phyloP scores from a whole-genome alignment of 1,140 invertebrate genomes.

The Phortica variegata region DNA sequence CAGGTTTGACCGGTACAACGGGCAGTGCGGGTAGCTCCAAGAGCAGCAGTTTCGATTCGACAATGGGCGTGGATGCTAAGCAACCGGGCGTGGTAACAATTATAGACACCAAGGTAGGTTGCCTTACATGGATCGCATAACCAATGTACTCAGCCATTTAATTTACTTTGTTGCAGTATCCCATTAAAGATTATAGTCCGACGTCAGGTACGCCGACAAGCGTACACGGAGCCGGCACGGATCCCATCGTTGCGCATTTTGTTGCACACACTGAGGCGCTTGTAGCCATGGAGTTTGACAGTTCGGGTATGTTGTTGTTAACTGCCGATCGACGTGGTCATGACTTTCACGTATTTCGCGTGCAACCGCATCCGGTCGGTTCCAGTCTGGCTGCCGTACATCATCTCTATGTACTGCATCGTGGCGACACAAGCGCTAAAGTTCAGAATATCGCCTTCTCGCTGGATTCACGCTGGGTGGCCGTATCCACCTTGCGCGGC shows the following conservation, averaged over 20 bases:
- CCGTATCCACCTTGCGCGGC: slow-evolving; percentile 90
- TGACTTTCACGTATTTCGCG: slow-evolving; percentile 93
- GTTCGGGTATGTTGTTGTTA: slow-evolving; percentile 85
- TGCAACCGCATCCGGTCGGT: slow-evolving; percentile 89
- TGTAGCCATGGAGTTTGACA: slow-evolving; percentile 88
- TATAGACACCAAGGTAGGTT: slow-evolving; percentile 75
- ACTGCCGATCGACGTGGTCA: slow-evolving; percentile 93
- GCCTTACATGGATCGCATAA: background rate
- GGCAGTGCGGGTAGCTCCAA: slow-evolving; percentile 52
- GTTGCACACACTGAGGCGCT: slow-evolving; percentile 89
- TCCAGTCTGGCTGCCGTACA: slow-evolving; percentile 88
- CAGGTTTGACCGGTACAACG: slow-evolving; percentile 70
- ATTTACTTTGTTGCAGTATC: slow-evolving; percentile 24
- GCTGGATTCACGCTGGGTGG: slow-evolving; percentile 91
- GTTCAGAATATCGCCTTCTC: slow-evolving; percentile 88
- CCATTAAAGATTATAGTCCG: slow-evolving; percentile 52
- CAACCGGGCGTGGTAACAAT: slow-evolving; percentile 86
- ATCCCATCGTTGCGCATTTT: slow-evolving; percentile 89
- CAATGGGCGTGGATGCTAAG: slow-evolving; percentile 60
- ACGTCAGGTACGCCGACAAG: slow-evolving; percentile 40
- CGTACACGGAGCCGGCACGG: slow-evolving; percentile 57
- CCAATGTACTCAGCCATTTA: background rate
- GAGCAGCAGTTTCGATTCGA: slow-evolving; percentile 53
- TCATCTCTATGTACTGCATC: slow-evolving; percentile 92
- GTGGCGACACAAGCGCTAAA: slow-evolving; percentile 81